Conservation (phyloP, 2,888 invertebrate genomes). For the Eurytoma californica region DNA sequence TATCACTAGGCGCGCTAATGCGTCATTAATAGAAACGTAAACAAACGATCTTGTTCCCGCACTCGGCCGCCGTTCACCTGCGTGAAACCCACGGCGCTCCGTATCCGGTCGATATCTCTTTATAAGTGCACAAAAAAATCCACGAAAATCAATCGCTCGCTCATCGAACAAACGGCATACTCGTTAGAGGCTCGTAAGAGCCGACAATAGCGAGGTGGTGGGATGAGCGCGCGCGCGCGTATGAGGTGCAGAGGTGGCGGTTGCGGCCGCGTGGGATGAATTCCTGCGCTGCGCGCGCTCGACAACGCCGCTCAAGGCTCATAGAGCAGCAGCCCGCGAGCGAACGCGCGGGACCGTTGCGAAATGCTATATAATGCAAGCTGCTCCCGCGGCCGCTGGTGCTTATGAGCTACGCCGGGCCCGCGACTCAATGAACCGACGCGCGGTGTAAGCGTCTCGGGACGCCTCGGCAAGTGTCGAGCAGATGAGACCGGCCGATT, state of each 20-base stretch:
- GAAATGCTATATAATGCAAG: not conserved
- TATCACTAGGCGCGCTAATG: slow-evolving; percentile 19
- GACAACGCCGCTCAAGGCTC: slow-evolving; percentile 1
- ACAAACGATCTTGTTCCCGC: not conserved
- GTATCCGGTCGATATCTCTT: not conserved
- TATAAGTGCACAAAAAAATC: not conserved
- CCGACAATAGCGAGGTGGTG: not conserved
- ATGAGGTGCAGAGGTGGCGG: not conserved
- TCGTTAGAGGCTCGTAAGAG: no score
- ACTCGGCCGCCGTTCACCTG: no score
- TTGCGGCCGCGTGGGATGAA: not conserved
- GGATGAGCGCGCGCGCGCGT: not conserved
- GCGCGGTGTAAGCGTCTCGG: no score
- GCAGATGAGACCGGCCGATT: no score
- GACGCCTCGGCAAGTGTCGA: no score
- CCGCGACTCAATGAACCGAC: not conserved
- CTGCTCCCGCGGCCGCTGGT: not conserved
- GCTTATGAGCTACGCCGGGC: not conserved
- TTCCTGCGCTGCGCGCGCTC: not conserved
- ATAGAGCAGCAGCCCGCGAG: not conserved
- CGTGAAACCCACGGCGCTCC: not conserved
- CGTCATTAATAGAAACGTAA: slow-evolving; percentile 9
- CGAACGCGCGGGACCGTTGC: not conserved
- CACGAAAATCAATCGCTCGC: no score
- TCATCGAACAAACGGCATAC: no score